Conservation (phyloP, 2,113 vertebrate species). For the Notarius quadriscutis region DNA sequence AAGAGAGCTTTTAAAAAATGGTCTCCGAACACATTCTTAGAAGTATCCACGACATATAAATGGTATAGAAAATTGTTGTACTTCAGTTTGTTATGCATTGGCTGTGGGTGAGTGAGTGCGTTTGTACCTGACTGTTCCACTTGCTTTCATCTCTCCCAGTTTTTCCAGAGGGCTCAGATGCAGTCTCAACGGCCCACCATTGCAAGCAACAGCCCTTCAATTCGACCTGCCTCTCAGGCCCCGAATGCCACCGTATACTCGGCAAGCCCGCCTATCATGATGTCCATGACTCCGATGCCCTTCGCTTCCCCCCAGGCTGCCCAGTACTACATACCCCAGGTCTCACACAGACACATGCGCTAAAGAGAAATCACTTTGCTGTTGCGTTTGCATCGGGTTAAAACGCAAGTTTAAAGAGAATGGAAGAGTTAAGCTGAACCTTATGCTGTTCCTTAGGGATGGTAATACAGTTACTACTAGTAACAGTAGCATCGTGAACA, state of each 20-base stretch:
- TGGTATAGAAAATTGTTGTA: neutral
- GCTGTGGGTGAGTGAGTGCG: neutral
- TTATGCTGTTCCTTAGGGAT: neutral
- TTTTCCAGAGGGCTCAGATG: conserved; percentile 97
- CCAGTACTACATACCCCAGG: conserved; percentile 97
- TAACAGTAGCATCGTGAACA: neutral
- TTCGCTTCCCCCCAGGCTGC: conserved; percentile 90
- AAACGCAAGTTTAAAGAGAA: neutral
- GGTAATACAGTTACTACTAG: neutral
- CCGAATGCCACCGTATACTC: conserved; percentile 87
- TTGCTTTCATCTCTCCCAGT: conserved; percentile 67
- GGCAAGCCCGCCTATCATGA: conserved; percentile 95
- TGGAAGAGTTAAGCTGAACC: neutral
- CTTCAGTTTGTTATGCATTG: neutral
- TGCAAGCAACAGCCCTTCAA: conserved; percentile 88
- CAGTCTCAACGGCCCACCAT: conserved; percentile 89
- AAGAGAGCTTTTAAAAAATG: neutral
- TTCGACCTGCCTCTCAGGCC: conserved; percentile 88
- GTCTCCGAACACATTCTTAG: neutral
- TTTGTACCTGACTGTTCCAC: conserved; percentile 14
- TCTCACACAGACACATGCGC: neutral
- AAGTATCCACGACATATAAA: neutral
- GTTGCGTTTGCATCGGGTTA: neutral
- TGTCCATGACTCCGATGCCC: conserved; percentile 93
- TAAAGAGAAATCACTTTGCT: no score